These are phyloP conservation scores for Cephus runcator DNA, from an alignment of 2,888 invertebrate genomes.

Conservation along the genomic window DNA sequence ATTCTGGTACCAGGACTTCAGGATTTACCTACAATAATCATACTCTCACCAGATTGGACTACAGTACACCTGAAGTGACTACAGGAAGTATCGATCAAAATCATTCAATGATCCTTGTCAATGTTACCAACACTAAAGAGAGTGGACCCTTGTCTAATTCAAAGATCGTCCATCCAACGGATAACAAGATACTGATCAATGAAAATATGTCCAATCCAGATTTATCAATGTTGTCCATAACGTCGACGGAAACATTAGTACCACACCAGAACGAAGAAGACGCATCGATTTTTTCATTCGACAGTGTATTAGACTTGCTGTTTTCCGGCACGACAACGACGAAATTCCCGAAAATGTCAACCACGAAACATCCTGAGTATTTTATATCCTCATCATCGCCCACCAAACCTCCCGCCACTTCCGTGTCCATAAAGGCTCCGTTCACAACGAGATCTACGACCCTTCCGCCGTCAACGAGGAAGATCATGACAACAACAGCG, in stretches of 20 bases:
- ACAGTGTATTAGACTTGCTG: conserved; percentile 72
- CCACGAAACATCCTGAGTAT: conserved; percentile 19
- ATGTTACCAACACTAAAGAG: neutral
- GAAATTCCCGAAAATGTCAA: conserved; percentile 45
- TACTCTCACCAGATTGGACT: neutral
- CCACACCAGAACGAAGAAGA: conserved; percentile 65
- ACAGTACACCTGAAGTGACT: neutral
- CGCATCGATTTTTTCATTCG: conserved; percentile 68
- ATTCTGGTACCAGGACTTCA: neutral
- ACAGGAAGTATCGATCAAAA: neutral
- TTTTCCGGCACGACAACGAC: conserved; percentile 68
- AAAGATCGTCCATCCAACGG: neutral
- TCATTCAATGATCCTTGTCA: neutral
- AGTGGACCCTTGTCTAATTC: neutral
- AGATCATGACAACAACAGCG: conserved; percentile 8
- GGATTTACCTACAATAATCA: neutral
- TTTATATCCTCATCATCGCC: neutral
- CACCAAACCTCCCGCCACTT: neutral
- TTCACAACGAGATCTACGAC: conserved; percentile 24
- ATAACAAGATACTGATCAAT: neutral
- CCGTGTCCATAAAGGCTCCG: conserved; percentile 1
- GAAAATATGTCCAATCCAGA: neutral
- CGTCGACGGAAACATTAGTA: neutral
- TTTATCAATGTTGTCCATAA: neutral
- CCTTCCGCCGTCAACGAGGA: conserved; percentile 14